phyloP scores from a whole-genome alignment of 2,888 invertebrate species.

The Lordiphosa fenestrarum region DNA sequence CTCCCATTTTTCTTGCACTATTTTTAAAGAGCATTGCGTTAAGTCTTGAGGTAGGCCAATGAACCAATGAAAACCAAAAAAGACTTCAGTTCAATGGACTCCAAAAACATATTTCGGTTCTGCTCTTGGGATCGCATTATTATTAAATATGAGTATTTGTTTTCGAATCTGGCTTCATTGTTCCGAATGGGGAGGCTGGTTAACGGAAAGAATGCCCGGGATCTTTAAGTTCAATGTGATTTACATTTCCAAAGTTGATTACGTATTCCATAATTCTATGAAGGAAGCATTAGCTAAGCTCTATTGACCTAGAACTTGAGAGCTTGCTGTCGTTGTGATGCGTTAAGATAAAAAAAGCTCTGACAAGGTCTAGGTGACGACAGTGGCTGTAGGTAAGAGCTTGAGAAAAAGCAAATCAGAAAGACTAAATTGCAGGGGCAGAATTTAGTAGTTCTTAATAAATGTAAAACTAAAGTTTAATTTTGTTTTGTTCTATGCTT shows the following conservation, averaged over 20 bases:
- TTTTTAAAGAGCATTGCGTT: slow-evolving; percentile 17
- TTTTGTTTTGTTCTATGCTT: neutral
- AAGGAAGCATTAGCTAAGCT: slow-evolving; percentile 56
- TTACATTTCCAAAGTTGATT: slow-evolving; percentile 45
- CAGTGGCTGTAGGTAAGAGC: no score
- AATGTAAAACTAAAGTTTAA: neutral
- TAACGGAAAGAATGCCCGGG: slow-evolving; percentile 25
- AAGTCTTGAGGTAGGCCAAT: slow-evolving; percentile 58
- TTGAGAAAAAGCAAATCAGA: no score
- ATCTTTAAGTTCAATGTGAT: slow-evolving; percentile 35
- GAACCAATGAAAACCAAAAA: slow-evolving; percentile 31
- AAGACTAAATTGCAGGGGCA: no score
- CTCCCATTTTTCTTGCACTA: neutral
- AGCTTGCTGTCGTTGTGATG: slow-evolving; percentile 36
- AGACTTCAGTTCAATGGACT: slow-evolving; percentile 35
- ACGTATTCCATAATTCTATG: slow-evolving; percentile 22
- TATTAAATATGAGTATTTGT: slow-evolving; percentile 3
- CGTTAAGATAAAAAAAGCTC: slow-evolving; percentile 27
- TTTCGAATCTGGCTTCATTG: slow-evolving; percentile 8
- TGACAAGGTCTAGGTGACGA: slow-evolving; percentile 11
- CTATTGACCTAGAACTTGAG: slow-evolving; percentile 64
- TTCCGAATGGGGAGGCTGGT: slow-evolving; percentile 1
- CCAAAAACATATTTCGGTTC: slow-evolving; percentile 24
- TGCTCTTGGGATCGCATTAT: slow-evolving; percentile 14
- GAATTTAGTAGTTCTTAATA: neutral